Base-by-base conservation (phyloP, 2,113 vertebrate species). In the Rhea pennata region DNA sequence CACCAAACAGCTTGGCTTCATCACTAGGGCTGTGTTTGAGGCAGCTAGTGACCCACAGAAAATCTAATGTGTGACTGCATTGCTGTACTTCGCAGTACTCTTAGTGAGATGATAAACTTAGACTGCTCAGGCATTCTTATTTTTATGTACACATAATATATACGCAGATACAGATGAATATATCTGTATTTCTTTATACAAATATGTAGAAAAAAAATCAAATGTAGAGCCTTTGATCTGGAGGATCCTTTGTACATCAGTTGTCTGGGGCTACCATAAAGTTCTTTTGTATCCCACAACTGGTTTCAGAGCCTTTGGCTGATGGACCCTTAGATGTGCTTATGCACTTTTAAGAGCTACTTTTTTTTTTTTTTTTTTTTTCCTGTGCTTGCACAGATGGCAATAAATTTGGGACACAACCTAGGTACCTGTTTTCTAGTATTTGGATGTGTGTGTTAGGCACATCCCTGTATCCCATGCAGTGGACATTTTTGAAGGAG, bases 321-420 rank as follows among this genome's bases (percentile, higher is more conserved):
- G 40, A 44, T 93, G 84, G 48, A 79, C 59, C 56, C 36, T 27
- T 71, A 9, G 42, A 15, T 21, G 20, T 69, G 31, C 76, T 77
- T 62, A 23, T 61, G 22, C n/a, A 51, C 21, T 79, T 91, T 66
- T 58, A 77, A 23, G 56, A 78, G 40, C 36, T 91, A 40, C 80
- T 69, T 82, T 44, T 82, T 22, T 82, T 79, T 82, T 44, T 82
- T 22, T 82, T 79, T 84, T 73, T 66, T 67, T 67, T 24, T n/a
- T 46, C 19, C 40, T 69, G 21, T 36, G 59, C 31, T 93, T 1
- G 1, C 70, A 61, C 40, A 58, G 62, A 78, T 24, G 0, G 0
- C 14, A 39, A 0, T 31, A 31, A 54, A 12, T 80, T 91, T 73
- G 39, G 61, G 27, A 24, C 20, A 6, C 51, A 80, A 4, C 8